Evolutionary conservation across 2,113 vertebrate species (phyloP).

Genomic region (Caranx ignobilis): DNA sequence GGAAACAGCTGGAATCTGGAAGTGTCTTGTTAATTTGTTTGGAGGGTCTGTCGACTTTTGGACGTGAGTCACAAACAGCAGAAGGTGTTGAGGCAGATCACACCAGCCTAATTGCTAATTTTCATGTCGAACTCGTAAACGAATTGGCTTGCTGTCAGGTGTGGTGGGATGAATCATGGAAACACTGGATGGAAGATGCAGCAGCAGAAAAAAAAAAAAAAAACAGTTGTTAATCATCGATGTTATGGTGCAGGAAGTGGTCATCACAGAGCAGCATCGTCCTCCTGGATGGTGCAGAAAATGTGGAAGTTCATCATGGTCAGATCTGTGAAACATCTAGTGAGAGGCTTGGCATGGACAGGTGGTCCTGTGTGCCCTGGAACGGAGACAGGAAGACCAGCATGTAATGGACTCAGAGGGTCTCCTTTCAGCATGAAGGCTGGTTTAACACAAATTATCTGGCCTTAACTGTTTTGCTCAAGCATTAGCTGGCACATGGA

Average conservation of each 20-base stretch:
- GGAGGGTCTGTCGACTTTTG: slow-evolving; percentile 26
- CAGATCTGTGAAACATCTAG: not conserved
- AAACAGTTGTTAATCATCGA: too few species aligned
- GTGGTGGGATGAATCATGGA: not conserved
- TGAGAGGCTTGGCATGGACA: too few species aligned
- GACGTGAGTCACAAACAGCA: slow-evolving; percentile 27
- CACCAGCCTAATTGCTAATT: slow-evolving; percentile 26
- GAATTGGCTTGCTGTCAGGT: not conserved
- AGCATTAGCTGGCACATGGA: too few species aligned
- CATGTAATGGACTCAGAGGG: too few species aligned
- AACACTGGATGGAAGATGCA: not conserved
- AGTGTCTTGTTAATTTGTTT: slow-evolving; percentile 47
- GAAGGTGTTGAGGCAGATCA: slow-evolving; percentile 37
- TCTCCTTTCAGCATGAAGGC: too few species aligned
- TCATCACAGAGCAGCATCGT: too few species aligned
- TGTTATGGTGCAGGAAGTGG: not conserved
- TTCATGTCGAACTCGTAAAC: slow-evolving; percentile 26
- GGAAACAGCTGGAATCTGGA: slow-evolving; percentile 42
- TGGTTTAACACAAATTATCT: too few species aligned
- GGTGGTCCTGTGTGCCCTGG: too few species aligned
- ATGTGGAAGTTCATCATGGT: not conserved
- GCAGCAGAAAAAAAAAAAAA: not conserved
- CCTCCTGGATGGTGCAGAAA: too few species aligned
- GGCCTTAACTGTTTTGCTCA: too few species aligned
- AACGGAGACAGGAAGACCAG: too few species aligned